Evolutionary conservation across 2,888 invertebrate species (phyloP), one percentile per base, ranked within the genome.

Genomic region (Sthenelais limicola): DNA sequence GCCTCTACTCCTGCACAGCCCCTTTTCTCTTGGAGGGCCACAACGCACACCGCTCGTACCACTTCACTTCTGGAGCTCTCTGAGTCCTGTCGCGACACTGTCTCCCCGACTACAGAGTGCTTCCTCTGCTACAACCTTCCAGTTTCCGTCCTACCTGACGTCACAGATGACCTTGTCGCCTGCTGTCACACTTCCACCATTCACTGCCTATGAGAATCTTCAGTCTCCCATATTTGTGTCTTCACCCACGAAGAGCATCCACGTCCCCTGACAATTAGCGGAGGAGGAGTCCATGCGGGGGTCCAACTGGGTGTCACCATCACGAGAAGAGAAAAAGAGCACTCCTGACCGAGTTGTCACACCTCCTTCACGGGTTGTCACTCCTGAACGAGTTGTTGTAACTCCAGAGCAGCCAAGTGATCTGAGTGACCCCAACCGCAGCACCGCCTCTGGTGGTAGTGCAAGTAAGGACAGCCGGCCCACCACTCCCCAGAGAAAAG

Each of bases 21-120:
- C 71, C 32, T 69, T 75, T 30, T 52, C 74, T 24, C 35, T 54
- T 35, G 47, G n/a, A n/a, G 80, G 80, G 32, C 81, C 80, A 4
- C 77, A 84, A 73, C 68, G 83, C 68, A 83, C 86, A 7, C 85
- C 85, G 33, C 77, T 85, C 30, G 76, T 86, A 32, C 85, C 82
- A 5, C 76, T 85, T 24, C 84, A 88, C 74, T 88, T 89, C 80
- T 88, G 89, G 89, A 87, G 87, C 74, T 88, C 88, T 0, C 77
- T 86, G 9, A 85, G 85, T 72, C 87, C 87, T 3, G 80, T 85
- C 15, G 81, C 84, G 9, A 81, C 82, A 7, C 81, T 84, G 73
- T 84, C 84, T 33, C 86, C 86, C 18, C 78, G 82, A 15, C 71
- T 80, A 26, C 76, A 77, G 54, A 47, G 48, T n/a, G 52, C 68